Evolutionary conservation across 2,888 invertebrate genomes (phyloP).

Genomic region (Leptopilina syphax): DNA sequence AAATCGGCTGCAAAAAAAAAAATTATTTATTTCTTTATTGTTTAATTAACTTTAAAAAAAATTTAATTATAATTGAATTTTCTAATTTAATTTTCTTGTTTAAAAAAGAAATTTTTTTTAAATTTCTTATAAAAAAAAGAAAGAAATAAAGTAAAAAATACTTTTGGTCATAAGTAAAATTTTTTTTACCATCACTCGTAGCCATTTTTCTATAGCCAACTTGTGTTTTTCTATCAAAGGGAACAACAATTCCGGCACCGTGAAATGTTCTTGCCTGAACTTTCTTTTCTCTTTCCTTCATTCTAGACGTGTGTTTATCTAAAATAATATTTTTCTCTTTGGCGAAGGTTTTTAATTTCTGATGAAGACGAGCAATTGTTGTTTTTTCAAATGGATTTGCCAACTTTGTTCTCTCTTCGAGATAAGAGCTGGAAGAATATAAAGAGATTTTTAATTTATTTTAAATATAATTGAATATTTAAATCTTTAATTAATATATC

Average conservation of each 20-base stretch:
- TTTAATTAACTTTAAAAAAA: no score
- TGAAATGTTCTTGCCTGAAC: slow-evolving; percentile 87
- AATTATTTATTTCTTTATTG: background rate
- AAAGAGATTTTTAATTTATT: slow-evolving; percentile 27
- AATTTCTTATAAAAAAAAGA: no score
- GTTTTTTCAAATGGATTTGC: slow-evolving; percentile 83
- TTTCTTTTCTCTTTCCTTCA: slow-evolving; percentile 81
- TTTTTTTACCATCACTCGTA: slow-evolving; percentile 81
- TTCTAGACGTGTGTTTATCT: slow-evolving; percentile 79
- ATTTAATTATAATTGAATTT: no score
- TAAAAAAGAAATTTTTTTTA: no score
- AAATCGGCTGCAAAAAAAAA: slow-evolving; percentile 79
- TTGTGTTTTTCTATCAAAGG: slow-evolving; percentile 87
- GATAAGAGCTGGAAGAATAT: slow-evolving; percentile 75
- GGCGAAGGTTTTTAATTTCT: slow-evolving; percentile 82
- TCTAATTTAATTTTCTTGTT: no score
- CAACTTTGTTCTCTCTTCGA: slow-evolving; percentile 77
- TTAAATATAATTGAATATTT: slow-evolving; percentile 3
- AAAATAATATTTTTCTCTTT: slow-evolving; percentile 80
- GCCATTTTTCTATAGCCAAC: slow-evolving; percentile 89
- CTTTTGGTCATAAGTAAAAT: background rate
- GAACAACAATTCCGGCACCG: slow-evolving; percentile 90
- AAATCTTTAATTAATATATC: no score
- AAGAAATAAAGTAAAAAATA: no score
- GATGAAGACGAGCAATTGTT: slow-evolving; percentile 80